A percentile compares a stretch with the other conserved stretches of the same genome.
These are phyloP conservation scores for Uropetala carovei DNA, from an alignment of 2,888 invertebrate species.

Conservation along the genomic window DNA sequence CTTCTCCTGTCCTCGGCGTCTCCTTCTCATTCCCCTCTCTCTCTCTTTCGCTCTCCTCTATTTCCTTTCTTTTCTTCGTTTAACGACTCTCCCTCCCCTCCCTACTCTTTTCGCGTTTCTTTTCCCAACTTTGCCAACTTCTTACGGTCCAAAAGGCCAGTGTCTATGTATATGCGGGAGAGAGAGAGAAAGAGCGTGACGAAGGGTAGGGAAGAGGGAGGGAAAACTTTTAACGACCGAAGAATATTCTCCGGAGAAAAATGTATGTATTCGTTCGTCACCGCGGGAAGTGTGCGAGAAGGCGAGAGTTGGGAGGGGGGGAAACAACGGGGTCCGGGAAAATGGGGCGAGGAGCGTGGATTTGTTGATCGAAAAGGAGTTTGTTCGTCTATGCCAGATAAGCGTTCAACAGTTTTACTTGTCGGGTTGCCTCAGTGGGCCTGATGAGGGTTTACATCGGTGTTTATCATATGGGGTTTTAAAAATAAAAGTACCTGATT, in stretches of 20 bases:
- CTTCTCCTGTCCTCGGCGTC: constrained; percentile 67
- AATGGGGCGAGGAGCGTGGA: not conserved
- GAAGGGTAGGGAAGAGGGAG: not conserved
- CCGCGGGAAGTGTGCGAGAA: not conserved
- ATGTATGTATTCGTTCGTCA: constrained; percentile 2
- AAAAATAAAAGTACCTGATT: no score
- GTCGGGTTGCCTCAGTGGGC: no score
- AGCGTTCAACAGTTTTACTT: no score
- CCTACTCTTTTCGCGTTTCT: constrained; percentile 45
- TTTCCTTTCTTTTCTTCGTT: constrained; percentile 65
- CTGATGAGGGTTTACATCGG: no score
- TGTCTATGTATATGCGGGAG: not conserved
- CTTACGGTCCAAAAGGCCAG: not conserved
- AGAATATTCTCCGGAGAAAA: constrained; percentile 9
- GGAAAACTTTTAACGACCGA: constrained; percentile 61
- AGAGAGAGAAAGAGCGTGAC: not conserved
- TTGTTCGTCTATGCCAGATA: no score
- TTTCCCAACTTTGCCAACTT: not conserved
- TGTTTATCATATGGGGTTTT: no score
- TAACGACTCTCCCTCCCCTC: constrained; percentile 55
- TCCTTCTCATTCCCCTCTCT: constrained; percentile 67
- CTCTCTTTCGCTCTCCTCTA: not conserved
- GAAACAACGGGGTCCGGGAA: not conserved
- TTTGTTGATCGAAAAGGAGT: no score
- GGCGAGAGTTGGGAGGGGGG: not conserved